Percentiles rank a stretch among this genome's conserved stretches.
Conservation (phyloP, 2,113 vertebrate genomes). For the Canis aureus region DNA sequence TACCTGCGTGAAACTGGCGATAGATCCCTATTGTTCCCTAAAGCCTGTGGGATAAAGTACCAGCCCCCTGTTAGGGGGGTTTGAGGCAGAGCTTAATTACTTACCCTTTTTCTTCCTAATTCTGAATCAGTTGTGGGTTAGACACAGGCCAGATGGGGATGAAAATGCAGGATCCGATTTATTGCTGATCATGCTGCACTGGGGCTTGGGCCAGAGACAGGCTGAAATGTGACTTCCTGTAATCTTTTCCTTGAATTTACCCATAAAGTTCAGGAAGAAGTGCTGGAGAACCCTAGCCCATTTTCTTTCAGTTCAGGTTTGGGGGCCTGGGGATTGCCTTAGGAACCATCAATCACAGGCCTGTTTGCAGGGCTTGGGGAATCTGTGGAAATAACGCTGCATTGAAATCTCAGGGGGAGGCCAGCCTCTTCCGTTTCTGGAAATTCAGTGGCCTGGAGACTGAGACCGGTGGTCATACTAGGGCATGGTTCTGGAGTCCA, state of each 20-base stretch:
- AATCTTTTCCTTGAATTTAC: not conserved
- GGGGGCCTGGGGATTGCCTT: not conserved
- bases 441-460: not conserved
- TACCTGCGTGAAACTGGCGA: not conserved
- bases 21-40: not conserved
- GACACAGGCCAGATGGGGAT: not conserved
- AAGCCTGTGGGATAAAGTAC: not conserved
- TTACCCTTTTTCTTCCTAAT: not conserved
- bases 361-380: not conserved
- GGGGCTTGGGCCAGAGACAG: not conserved
- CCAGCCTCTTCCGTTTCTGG: not conserved
- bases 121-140: not conserved
- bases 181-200: rapidly evolving
- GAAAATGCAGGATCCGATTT: not conserved
- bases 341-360: not conserved
- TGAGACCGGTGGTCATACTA: not conserved
- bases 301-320: slow-evolving; percentile 7
- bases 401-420: not conserved
- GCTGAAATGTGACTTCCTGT: not conserved
- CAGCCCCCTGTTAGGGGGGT: not conserved
- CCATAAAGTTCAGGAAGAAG: not conserved
- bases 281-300: not conserved
- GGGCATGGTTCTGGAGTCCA: not conserved
- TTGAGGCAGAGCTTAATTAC: not conserved
- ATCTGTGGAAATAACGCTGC: not conserved